A percentile compares a stretch with the other conserved stretches of the same genome.
These are phyloP conservation scores for Phylloscopus trochiloides DNA, from an alignment of 2,113 vertebrate species.

Conservation along the genomic window DNA sequence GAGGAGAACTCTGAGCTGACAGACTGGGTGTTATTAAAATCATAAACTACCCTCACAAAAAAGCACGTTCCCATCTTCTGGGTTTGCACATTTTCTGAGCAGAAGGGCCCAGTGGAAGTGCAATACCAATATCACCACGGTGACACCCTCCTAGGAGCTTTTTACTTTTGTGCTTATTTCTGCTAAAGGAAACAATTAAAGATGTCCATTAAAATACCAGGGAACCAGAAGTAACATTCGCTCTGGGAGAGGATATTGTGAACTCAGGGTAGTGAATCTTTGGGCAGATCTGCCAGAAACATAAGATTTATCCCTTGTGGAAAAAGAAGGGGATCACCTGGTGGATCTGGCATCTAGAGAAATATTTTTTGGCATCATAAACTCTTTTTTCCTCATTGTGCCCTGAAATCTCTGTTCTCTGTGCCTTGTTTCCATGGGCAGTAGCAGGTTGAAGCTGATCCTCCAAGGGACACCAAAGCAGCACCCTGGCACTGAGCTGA, in stretches of 20 bases:
- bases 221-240: background rate
- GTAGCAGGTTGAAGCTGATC: background rate
- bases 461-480: background rate
- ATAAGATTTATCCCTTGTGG: background rate
- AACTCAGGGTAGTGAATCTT: background rate
- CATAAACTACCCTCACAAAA: background rate
- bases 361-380: background rate
- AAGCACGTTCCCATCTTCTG: background rate
- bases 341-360: background rate
- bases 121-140: background rate
- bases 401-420: background rate
- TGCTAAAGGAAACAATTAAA: background rate
- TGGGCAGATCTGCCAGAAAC: background rate
- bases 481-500: background rate
- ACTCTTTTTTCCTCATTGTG: background rate
- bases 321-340: background rate
- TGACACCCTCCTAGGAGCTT: background rate
- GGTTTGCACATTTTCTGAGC: background rate
- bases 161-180: background rate
- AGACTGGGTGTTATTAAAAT: background rate
- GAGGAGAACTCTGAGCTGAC: background rate
- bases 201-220: background rate
- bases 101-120: background rate
- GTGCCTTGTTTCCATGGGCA: background rate
- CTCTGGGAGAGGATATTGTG: background rate